Conservation (phyloP, 2,113 vertebrate genomes). For the Halichoeres trimaculatus region DNA sequence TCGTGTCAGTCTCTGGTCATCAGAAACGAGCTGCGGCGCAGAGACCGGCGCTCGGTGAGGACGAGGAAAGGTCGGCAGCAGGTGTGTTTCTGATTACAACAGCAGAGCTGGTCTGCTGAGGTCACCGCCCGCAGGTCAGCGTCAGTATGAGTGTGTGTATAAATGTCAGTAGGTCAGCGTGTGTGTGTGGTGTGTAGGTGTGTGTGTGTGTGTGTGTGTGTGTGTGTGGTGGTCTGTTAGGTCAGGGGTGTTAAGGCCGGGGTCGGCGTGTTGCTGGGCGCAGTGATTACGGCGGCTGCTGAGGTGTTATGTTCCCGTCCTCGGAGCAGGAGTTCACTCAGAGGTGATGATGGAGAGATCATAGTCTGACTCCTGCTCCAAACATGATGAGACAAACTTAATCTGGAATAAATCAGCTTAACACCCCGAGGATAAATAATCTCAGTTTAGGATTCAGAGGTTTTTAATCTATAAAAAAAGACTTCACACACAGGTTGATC, state of each 20-base stretch:
- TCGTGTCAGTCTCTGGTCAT: too few relatives aligned
- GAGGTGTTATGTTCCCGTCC: not conserved
- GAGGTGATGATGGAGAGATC: not conserved
- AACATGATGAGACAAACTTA: not conserved
- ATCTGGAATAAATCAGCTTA: not conserved
- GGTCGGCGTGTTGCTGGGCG: not conserved
- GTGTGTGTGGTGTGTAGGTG: not conserved
- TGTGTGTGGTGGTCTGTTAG: constrained; percentile 2
- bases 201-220: constrained; percentile 2
- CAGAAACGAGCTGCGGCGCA: constrained; percentile 4
- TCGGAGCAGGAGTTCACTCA: not conserved
- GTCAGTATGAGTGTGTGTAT: constrained; percentile 2
- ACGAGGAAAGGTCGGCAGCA: constrained; percentile 48
- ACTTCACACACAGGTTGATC: too few relatives aligned
- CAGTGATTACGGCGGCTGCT: constrained; percentile 1
- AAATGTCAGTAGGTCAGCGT: constrained; percentile 39
- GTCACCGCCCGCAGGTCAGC: constrained; percentile 30
- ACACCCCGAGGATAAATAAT: not conserved
- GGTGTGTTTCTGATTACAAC: constrained; percentile 39
- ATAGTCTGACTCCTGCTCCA: not conserved
- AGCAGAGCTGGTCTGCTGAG: constrained; percentile 18
- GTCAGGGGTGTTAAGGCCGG: not conserved
- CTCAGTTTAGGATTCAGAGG: not conserved
- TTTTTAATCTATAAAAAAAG: not conserved
- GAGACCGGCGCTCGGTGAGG: constrained; percentile 24